A percentile compares a stretch with the other conserved stretches of the same genome.
Conservation (phyloP, 2,888 invertebrate genomes). For the Rotaria magnacalcarata region DNA sequence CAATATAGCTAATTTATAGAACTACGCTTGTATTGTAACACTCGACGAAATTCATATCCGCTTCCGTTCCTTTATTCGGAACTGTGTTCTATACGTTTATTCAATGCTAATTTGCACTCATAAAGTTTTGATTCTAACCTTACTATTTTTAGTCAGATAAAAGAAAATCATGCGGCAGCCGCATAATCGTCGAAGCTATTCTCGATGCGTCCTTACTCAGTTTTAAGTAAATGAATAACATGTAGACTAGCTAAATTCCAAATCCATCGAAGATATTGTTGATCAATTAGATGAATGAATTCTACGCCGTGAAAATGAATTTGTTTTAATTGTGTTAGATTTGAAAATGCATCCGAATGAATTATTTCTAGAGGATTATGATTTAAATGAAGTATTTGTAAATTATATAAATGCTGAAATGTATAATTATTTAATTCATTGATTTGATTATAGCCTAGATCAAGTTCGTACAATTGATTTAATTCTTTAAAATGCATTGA, state of each 20-base stretch:
- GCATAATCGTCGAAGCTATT: too few relatives aligned
- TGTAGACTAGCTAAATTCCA: slow-evolving; percentile 7
- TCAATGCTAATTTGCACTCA: too few relatives aligned
- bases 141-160: too few relatives aligned
- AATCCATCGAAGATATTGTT: not conserved
- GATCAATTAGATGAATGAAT: not conserved
- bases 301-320: not conserved
- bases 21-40: not conserved
- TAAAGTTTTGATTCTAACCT: too few relatives aligned
- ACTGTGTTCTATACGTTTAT: too few relatives aligned
- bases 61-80: not conserved
- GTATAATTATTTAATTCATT: not conserved
- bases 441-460: not conserved
- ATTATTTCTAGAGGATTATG: not conserved
- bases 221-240: slow-evolving; percentile 3
- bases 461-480: not conserved
- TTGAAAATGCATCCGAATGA: not conserved
- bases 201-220: not conserved
- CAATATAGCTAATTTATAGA: not conserved
- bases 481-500: not conserved
- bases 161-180: too few relatives aligned
- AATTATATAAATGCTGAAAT: not conserved
- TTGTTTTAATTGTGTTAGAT: not conserved
- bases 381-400: not conserved
- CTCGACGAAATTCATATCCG: not conserved